Evolutionary conservation across 2,113 vertebrate species (phyloP), one percentile per base, ranked within the genome.

Genomic region (Syngnathus typhle): DNA sequence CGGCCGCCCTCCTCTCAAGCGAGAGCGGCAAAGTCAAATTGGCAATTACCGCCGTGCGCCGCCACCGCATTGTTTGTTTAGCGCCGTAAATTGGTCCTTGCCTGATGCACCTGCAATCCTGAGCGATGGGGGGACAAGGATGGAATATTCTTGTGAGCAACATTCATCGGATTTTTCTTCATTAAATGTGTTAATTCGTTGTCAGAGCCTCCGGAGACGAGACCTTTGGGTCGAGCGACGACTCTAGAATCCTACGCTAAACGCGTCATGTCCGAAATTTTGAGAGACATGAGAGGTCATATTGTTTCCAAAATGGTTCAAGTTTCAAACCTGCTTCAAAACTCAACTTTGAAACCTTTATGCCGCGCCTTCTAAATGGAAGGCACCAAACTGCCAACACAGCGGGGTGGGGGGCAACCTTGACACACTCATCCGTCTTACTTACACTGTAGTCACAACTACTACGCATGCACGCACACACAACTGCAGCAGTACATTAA

Each of bases 341-440:
- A 27, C 27, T 27, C 27, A 27, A 27, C 27, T 27, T 27, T 27
- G 27, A 27, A 27, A 27, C 27, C 27, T 27, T 27, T 27, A 27
- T 27, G 27, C 27, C 27, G 27, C 27, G 27, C 1, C 23, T 23
- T 23, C 23, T 23, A 23, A 23, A 23, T 23, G 23, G 23, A 23
- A 88, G 90, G 85, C 88, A 90, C 85, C 81, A 88, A 87, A 87
- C 86, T 54, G n/a, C 51, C 21, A 86, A 41, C 77, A 70, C 71
- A 78, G 72, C 72, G 74, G 67, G 70, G 67, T 59, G 54, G 77
- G 66, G 6, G 51, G 10, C 75, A 71, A 74, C 73, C 86, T 58
- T 66, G 74, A 84, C 84, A 83, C 70, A 76, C 73, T 84, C 89
- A 91, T 92, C 87, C 74, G 83, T 92, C 91, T 91, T 87, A 86